Evolutionary conservation across 1,140 invertebrate genomes (phyloP), one percentile per base, ranked within the genome.

Genomic region (Macrobrachium rosenbergii): DNA sequence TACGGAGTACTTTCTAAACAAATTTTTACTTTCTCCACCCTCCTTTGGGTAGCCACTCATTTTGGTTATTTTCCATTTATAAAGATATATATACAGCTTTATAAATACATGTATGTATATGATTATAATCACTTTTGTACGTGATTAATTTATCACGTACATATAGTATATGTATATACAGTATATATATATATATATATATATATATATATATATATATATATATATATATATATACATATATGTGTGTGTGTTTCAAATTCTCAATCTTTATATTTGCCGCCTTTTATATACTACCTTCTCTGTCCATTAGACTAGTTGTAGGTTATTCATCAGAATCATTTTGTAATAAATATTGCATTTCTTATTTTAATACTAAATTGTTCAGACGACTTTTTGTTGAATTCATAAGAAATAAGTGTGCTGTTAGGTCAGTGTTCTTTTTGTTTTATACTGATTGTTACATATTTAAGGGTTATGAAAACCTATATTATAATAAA

Each of bases 181-280:
- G 1, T 2, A 77, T 62, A 77, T 77, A 77, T 62, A 77, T 77
- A 62, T 62, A 77, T 58, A 77, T 5, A 62, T 52, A 77, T 62
- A 77, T 62, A 77, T 62, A 77, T 62, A 58, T 62, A 77, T 62
- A 77, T 77, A 77, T 62, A 77, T 58, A 58, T 77, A 77, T 77
- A 77, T 67, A 67, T 67, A 67, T 67, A 17, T 67, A 67, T 67
- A 63, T 63, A 37, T 37, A 37, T 37, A 37, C 3, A 37, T 37
- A 37, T 37, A 37, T 37, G 1, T 37, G 3, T 37, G n/a, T n/a
- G n/a, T n/a, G n/a, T n/a, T n/a, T n/a, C n/a, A n/a, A n/a, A n/a
- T n/a, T n/a, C n/a, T n/a, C n/a, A n/a, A n/a, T n/a, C n/a, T n/a
- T n/a, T n/a, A n/a, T n/a, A n/a, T n/a, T n/a, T n/a, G n/a, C n/a